These are phyloP conservation scores for Thamnophis sirtalis DNA, from an alignment of 2,113 vertebrate genomes.

Conservation along the genomic window DNA sequence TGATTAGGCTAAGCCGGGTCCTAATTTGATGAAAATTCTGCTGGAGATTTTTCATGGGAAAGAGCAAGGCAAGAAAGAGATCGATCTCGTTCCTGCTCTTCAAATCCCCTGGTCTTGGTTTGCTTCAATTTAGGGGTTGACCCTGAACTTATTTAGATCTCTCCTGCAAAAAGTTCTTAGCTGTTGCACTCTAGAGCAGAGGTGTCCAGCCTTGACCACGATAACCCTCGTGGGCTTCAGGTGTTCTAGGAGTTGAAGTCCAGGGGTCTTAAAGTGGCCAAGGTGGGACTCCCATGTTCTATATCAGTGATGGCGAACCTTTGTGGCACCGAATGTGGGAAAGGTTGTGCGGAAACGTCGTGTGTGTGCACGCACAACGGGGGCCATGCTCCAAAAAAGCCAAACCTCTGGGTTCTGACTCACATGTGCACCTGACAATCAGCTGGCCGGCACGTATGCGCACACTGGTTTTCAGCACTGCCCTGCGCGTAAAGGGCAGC, in stretches of 20 bases:
- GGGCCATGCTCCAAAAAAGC: no score
- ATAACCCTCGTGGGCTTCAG: neutral
- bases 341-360: no score
- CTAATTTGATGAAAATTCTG: neutral
- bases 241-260: neutral
- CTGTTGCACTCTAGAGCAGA: neutral
- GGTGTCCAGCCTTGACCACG: neutral
- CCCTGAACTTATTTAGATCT: slow-evolving; percentile 4
- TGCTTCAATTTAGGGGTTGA: neutral
- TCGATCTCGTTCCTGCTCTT: neutral
- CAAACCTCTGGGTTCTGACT: no score
- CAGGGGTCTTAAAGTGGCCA: neutral
- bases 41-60: neutral
- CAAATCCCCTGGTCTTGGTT: neutral
- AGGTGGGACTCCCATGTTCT: neutral
- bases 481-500: no score
- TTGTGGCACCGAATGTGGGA: no score
- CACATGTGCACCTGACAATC: no score
- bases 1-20: neutral
- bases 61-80: neutral
- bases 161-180: neutral
- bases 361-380: no score
- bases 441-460: no score
- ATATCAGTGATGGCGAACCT: no score
- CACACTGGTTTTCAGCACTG: no score